Evolutionary conservation across 2,113 vertebrate genomes (phyloP), one percentile per base, ranked within the genome.

Genomic region (Pelobates fuscus): DNA sequence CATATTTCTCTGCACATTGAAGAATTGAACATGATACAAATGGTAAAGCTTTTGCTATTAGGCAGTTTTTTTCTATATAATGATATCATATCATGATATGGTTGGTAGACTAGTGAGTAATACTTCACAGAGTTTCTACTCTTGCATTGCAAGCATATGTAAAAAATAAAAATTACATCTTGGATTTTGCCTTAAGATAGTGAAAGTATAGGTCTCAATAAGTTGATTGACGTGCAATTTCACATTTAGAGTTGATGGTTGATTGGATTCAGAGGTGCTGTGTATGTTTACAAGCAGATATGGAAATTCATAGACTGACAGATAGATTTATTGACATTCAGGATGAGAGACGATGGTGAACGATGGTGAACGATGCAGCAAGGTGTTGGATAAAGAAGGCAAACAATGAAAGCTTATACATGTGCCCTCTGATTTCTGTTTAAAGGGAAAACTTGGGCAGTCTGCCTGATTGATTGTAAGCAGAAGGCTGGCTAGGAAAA

Each of bases 281-380:
- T 37, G 32, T 37, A 37, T 69, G 30, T 57, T 68, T 68, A 21
- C 20, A 55, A 21, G 46, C n/a, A n/a, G 15, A 52, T 68, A 55
- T 55, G 52, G 27, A 32, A 68, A 68, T 68, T 20, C 52, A 68
- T 68, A 68, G 41, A 30, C 25, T 67, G 49, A 32, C 66, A 55
- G 30, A 20, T 14, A 12, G 49, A 68, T 49, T 67, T 24, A 18
- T 41, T 67, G 44, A 52, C 49, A 68, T 68, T 23, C 46, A 68
- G n/a, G 27, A 2, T 54, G 66, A 68, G 20, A 68, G 18, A 68
- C 52, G 27, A 54, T 55, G n/a, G n/a, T n/a, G n/a, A 26, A 10
- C 20, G 55, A 15, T 23, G 26, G 26, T 55, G 27, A 55, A 32
- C 46, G 52, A 68, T 27, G 49, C 26, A 20, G 29, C 15, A 55